Percentiles rank a stretch among this genome's conserved stretches.
Conservation (phyloP, 2,113 vertebrate genomes). For the Sylvilagus bachmani region DNA sequence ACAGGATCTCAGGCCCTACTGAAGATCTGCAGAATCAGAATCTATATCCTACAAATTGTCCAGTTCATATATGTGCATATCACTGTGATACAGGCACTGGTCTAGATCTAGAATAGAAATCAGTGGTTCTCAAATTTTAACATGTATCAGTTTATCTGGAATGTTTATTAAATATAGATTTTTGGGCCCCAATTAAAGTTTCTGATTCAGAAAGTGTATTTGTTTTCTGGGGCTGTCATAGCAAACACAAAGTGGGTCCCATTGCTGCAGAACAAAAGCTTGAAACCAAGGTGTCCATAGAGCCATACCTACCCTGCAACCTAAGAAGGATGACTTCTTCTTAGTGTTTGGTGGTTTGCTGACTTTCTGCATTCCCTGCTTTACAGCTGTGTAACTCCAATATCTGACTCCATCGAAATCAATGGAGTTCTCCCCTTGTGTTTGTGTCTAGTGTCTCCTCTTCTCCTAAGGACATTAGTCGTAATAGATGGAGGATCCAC, state of each 20-base stretch:
- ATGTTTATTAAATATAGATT: background rate
- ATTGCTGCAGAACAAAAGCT: background rate
- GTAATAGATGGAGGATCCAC: background rate
- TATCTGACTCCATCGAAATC: background rate
- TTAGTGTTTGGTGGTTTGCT: background rate
- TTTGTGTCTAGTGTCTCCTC: background rate
- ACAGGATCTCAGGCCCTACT: background rate
- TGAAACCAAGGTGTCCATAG: background rate
- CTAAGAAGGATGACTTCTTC: background rate
- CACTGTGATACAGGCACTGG: background rate
- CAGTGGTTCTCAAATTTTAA: background rate
- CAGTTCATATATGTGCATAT: background rate
- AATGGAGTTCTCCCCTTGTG: background rate
- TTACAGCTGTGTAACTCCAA: background rate
- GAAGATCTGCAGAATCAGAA: background rate
- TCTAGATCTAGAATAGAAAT: slow-evolving; percentile 17
- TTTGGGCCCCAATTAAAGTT: background rate
- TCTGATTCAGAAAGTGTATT: slow-evolving; percentile 4
- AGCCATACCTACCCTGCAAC: background rate
- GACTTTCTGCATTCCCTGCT: background rate
- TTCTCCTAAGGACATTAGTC: background rate
- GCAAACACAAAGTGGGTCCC: background rate
- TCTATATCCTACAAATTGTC: background rate
- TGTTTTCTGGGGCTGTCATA: background rate
- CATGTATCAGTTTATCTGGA: background rate